Percentiles rank a stretch among this genome's conserved stretches.
Conservation (phyloP, 2,888 invertebrate genomes). For the Cantharis rufa region DNA sequence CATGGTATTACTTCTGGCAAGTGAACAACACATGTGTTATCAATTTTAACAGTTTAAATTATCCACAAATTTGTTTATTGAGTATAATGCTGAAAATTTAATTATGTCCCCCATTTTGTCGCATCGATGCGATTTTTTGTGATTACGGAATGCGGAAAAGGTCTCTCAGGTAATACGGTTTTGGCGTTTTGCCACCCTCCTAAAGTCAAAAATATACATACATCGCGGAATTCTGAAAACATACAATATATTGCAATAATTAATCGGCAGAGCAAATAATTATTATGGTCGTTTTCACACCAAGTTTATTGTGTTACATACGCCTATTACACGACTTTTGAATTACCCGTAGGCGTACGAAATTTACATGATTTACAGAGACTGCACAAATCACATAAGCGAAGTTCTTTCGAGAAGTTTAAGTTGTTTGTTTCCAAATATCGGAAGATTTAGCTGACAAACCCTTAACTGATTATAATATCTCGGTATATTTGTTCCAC, state of each 20-base stretch:
- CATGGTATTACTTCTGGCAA: conserved; percentile 11
- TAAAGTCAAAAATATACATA: neutral
- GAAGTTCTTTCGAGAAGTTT: neutral
- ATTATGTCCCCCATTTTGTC: conserved; percentile 19
- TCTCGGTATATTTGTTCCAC: neutral
- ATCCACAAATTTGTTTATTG: conserved; percentile 20
- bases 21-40: conserved; percentile 22
- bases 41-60: conserved; percentile 18
- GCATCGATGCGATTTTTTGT: neutral
- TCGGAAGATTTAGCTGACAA: neutral
- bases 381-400: neutral
- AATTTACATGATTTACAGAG: neutral
- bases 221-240: too few relatives aligned
- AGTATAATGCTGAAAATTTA: conserved; percentile 13
- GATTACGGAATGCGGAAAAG: neutral
- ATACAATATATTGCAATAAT: neutral
- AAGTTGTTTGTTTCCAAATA: neutral
- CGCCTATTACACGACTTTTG: conserved; percentile 1
- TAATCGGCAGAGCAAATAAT: neutral
- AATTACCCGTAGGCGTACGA: neutral
- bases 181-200: neutral
- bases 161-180: neutral
- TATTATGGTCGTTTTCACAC: neutral
- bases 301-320: neutral
- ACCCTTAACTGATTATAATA: conserved; percentile 1